Evolutionary conservation across 2,113 vertebrate genomes (phyloP), one percentile per base, ranked within the genome.

Genomic region (Geococcyx californianus): DNA sequence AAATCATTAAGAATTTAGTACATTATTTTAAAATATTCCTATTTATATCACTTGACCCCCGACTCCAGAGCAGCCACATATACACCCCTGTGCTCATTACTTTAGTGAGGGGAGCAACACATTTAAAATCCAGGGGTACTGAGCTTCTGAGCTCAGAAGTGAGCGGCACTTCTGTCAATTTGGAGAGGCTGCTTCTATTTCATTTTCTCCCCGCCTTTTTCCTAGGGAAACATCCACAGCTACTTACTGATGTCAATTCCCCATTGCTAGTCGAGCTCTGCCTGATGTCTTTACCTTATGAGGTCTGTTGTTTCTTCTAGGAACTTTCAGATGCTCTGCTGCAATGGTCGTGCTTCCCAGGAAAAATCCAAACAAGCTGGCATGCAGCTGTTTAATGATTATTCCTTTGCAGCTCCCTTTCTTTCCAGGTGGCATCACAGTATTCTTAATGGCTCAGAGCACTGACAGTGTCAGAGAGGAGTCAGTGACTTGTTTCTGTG

Each of bases 401-500:
- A 33, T 91, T 69, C 96, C 95, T 84, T 76, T 82, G 87, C 93
- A 92, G 87, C 91, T 93, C 13, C 87, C 19, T 67, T n/a, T 51
- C 45, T 93, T 94, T 91, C 88, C 97, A 15, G 70, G 94, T 87
- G 95, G 52, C 95, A 88, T 67, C 95, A 1, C 76, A 95, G 45
- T 83, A 55, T 91, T 69, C 91, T 56, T 28, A 81, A 95, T 38
- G 80, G 81, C 66, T 82, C 36, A 23, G 89, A 92, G 94, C 95
- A 84, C 88, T 75, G 88, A 74, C 45, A 55, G 7, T 7, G 33
- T 58, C 96, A 94, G 88, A 72, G 86, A 89, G 94, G 62, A 75
- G 74, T 15, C 40, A 33, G 63, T 26, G 92, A 33, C 75, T 94
- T 26, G 33, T 8, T 84, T 13, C 40, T 33, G 44, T 19, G 67